These are phyloP conservation scores for Prunella strophiata DNA, from an alignment of 2,797 vertebrate genomes.

Conservation along the genomic window DNA sequence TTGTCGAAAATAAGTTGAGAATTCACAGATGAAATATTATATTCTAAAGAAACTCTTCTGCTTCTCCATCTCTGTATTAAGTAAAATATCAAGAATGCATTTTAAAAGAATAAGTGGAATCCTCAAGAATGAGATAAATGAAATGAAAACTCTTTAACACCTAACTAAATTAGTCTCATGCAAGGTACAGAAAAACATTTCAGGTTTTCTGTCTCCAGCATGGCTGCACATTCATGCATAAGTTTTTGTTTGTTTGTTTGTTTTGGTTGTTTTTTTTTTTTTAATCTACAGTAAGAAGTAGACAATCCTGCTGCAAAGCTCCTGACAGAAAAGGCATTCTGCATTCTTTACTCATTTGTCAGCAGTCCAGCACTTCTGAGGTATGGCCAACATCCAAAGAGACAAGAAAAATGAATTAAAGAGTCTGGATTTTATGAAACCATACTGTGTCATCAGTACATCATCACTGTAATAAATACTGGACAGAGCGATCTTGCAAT, in stretches of 20 bases:
- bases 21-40: neutral
- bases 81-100: neutral
- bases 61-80: neutral
- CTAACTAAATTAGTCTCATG: neutral
- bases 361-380: neutral
- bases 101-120: neutral
- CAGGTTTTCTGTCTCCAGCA: neutral
- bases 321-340: neutral
- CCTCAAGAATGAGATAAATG: neutral
- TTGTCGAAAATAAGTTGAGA: neutral
- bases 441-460: neutral
- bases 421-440: neutral
- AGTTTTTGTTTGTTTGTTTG: neutral
- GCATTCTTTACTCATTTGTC: neutral
- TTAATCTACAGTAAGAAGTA: neutral
- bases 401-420: conserved; percentile 16
- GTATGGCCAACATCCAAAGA: neutral
- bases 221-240: neutral
- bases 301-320: neutral
- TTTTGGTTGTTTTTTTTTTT: neutral
- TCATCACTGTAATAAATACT: conserved; percentile 14
- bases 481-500: neutral
- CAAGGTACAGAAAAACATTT: neutral
- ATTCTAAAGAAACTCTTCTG: neutral
- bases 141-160: neutral